Evolutionary conservation across 1,140 invertebrate species (phyloP).

Genomic region (Drosophila ercepeae): DNA sequence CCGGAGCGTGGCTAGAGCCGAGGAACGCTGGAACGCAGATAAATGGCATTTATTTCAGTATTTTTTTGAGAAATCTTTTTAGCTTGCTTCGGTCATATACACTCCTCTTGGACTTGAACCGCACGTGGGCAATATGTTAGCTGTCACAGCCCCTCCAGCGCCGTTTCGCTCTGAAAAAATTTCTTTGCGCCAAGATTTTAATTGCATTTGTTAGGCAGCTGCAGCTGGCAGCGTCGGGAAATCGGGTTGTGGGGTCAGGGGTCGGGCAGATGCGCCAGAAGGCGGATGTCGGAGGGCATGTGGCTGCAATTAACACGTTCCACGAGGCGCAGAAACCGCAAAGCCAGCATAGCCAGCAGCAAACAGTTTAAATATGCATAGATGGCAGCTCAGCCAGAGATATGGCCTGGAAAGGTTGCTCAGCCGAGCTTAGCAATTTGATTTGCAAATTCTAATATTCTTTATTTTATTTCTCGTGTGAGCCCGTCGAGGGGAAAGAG

Average conservation of each 20-base stretch:
- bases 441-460: conserved; percentile 41
- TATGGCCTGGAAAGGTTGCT: background rate
- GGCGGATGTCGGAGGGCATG: conserved; percentile 8
- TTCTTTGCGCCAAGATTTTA: conserved; percentile 61
- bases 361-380: conserved; percentile 55
- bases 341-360: conserved; percentile 16
- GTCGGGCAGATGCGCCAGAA: background rate
- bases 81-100: conserved; percentile 3
- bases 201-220: conserved; percentile 66
- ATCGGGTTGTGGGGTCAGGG: background rate
- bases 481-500: no score
- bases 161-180: conserved; percentile 18
- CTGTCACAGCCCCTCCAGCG: conserved; percentile 24
- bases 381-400: conserved; percentile 12
- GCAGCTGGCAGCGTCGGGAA: conserved; percentile 30
- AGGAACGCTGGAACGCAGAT: conserved; percentile 16
- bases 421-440: conserved; percentile 38
- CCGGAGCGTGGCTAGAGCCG: conserved; percentile 19
- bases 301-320: conserved; percentile 66
- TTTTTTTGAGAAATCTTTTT: conserved; percentile 15
- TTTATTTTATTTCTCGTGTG: background rate
- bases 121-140: conserved; percentile 53
- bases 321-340: conserved; percentile 47
- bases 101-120: conserved; percentile 11
- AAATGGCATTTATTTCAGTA: conserved; percentile 26